A percentile compares a stretch with the other conserved stretches of the same genome.
These are phyloP conservation scores for Arion vulgaris DNA, from an alignment of 1,140 invertebrate species.

Conservation along the genomic window DNA sequence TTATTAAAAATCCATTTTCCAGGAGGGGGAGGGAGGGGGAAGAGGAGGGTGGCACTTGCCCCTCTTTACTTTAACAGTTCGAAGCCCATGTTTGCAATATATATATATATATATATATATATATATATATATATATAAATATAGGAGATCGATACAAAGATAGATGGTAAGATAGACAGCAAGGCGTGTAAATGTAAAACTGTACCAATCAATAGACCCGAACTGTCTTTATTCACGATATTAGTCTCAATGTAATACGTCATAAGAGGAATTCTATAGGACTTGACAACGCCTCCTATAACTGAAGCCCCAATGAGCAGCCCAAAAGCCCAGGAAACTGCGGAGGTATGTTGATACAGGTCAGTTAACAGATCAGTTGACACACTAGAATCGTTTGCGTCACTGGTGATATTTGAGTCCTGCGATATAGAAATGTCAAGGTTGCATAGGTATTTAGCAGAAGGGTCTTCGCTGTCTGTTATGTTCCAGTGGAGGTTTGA, in stretches of 20 bases:
- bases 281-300: constrained; percentile 30
- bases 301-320: constrained; percentile 4
- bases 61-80: too few species aligned
- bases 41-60: too few species aligned
- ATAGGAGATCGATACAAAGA: too few species aligned
- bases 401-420: not conserved
- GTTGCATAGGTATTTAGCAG: not conserved
- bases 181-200: not conserved
- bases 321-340: constrained; percentile 4
- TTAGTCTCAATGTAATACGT: constrained; percentile 38
- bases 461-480: not conserved
- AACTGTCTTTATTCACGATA: constrained; percentile 10
- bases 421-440: not conserved
- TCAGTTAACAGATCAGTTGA: not conserved
- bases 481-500: not conserved
- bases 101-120: too few species aligned
- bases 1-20: too few species aligned
- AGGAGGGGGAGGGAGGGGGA: too few species aligned
- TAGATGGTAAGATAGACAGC: too few species aligned
- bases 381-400: not conserved
- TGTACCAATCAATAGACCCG: constrained; percentile 34
- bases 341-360: not conserved
- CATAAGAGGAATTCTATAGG: constrained; percentile 30
- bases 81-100: too few species aligned
- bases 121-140: too few species aligned